Evolutionary conservation across 2,888 invertebrate species (phyloP).

Genomic region (Smittia sp.): DNA sequence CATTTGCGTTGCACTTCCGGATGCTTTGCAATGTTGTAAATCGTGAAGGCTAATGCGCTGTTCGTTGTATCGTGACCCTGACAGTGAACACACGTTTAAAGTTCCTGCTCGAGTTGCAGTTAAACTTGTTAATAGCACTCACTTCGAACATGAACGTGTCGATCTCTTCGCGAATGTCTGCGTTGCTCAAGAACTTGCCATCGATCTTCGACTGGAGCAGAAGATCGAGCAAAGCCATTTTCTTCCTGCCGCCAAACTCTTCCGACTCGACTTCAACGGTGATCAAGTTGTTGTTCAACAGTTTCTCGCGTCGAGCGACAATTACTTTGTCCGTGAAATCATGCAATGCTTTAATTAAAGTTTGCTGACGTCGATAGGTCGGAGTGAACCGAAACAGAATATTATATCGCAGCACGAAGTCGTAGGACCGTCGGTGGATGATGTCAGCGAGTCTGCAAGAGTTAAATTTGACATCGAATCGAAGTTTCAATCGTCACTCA

Average conservation of each 20-base stretch:
- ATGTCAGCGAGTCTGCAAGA: slow-evolving; percentile 15
- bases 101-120: neutral
- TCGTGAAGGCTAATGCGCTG: slow-evolving; percentile 50
- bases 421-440: slow-evolving; percentile 52
- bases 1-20: slow-evolving; percentile 50
- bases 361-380: slow-evolving; percentile 9
- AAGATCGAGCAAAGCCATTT: slow-evolving; percentile 61
- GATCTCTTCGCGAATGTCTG: slow-evolving; percentile 60
- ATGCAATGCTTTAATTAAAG: slow-evolving; percentile 51
- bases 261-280: neutral
- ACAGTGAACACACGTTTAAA: slow-evolving; percentile 39
- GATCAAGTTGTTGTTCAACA: slow-evolving; percentile 7
- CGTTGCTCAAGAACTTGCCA: slow-evolving; percentile 55
- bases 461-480: neutral
- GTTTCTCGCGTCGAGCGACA: slow-evolving; percentile 45
- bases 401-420: slow-evolving; percentile 9
- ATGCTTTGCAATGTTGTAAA: slow-evolving; percentile 50
- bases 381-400: slow-evolving; percentile 18
- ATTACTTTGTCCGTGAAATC: slow-evolving; percentile 55
- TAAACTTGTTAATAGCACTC: slow-evolving; percentile 36
- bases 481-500: slow-evolving; percentile 52
- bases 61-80: slow-evolving; percentile 52
- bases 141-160: slow-evolving; percentile 67
- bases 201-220: slow-evolving; percentile 57
- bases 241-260: slow-evolving; percentile 54